Percentiles rank a stretch among this genome's conserved stretches.
phyloP scores from a whole-genome alignment of 2,888 invertebrate species.

The Diadegma fenestrale region DNA sequence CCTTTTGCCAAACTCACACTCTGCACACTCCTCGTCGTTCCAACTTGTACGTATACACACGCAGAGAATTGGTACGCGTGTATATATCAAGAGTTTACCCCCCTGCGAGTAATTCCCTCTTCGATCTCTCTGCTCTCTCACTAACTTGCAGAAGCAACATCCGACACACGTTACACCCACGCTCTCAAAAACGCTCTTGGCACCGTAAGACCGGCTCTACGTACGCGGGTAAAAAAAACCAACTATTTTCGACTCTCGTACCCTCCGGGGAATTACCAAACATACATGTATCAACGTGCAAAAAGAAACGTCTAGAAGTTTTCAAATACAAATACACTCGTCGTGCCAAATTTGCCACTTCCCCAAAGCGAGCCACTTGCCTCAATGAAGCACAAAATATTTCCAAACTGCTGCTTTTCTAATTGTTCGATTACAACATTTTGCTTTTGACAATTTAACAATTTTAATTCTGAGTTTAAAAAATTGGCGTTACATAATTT shows the following conservation, averaged over 20 bases:
- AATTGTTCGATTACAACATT: not conserved
- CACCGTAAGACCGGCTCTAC: slow-evolving; percentile 43
- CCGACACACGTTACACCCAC: slow-evolving; percentile 38
- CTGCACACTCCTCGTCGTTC: not conserved
- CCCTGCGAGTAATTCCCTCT: not conserved
- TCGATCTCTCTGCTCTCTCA: not conserved
- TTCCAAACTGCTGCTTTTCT: not conserved
- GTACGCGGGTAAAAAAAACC: slow-evolving; percentile 69
- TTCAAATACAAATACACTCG: not conserved
- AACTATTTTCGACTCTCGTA: slow-evolving; percentile 74
- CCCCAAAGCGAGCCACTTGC: not conserved
- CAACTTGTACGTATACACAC: not conserved
- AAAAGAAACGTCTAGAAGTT: not conserved
- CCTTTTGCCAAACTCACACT: not conserved
- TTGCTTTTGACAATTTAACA: too few species aligned
- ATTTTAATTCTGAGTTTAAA: not conserved
- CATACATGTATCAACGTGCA: not conserved
- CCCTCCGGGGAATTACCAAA: slow-evolving; percentile 25
- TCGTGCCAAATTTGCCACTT: not conserved
- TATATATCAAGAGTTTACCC: not conserved
- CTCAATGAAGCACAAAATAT: not conserved
- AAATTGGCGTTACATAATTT: not conserved
- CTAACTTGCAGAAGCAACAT: not conserved
- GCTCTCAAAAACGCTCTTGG: slow-evolving; percentile 47
- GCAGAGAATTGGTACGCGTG: not conserved